Conservation (phyloP, 2,888 invertebrate species). For the Tenthredo distinguenda region DNA sequence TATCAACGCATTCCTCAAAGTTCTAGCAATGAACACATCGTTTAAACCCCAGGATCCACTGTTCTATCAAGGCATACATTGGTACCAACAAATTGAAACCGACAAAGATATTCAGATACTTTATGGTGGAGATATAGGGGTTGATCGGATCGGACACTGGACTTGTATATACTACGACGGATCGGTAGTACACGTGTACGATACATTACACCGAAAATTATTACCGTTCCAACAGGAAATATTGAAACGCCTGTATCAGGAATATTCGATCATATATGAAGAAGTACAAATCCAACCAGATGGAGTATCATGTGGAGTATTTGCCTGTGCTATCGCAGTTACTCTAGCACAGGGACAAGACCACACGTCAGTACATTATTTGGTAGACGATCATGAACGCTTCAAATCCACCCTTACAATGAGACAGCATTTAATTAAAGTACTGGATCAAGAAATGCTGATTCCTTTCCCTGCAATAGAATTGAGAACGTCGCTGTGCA, state of each 20-base stretch:
- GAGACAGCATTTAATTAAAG: background rate
- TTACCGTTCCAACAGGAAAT: background rate
- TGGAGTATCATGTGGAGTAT: no score
- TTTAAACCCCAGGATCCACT: background rate
- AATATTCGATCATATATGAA: slow-evolving; percentile 13
- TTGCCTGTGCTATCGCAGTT: no score
- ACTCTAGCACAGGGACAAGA: background rate
- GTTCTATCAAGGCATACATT: no score
- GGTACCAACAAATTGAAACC: no score
- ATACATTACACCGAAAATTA: no score
- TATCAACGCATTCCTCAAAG: no score
- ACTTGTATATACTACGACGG: no score
- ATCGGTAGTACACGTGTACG: no score
- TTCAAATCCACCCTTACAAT: background rate
- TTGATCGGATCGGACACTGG: no score
- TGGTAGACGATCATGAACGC: background rate
- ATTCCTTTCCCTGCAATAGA: background rate
- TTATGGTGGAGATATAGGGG: no score
- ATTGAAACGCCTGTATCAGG: background rate
- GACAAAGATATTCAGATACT: no score
- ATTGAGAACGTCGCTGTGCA: background rate
- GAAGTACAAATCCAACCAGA: background rate
- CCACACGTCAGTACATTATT: background rate
- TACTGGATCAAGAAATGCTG: slow-evolving; percentile 27
- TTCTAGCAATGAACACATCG: no score